These are phyloP conservation scores for Okamejei kenojei DNA, from an alignment of 2,797 vertebrate species.

Conservation along the genomic window DNA sequence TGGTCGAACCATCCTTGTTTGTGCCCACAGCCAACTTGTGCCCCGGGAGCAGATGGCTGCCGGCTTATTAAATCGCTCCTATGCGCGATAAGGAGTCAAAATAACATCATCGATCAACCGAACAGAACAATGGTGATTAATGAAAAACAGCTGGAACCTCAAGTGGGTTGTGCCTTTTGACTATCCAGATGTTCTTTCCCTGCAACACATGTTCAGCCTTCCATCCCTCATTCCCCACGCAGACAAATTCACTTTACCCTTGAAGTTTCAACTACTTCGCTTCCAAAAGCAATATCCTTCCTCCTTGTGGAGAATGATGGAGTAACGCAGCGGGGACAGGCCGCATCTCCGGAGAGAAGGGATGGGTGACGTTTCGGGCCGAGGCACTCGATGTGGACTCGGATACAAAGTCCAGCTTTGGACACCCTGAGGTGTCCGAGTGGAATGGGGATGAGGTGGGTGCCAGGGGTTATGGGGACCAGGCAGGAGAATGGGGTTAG, in stretches of 20 bases:
- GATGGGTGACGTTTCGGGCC: too few species aligned
- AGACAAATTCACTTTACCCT: neutral
- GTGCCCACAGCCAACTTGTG: neutral
- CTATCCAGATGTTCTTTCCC: neutral
- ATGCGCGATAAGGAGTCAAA: neutral
- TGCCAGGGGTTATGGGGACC: too few species aligned
- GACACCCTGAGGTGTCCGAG: neutral
- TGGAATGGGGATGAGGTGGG: neutral
- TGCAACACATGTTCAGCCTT: neutral
- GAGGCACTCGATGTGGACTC: neutral
- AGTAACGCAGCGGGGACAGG: too few species aligned
- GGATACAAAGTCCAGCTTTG: neutral
- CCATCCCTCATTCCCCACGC: neutral
- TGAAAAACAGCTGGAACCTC: neutral
- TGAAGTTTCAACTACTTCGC: neutral
- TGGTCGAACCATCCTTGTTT: neutral
- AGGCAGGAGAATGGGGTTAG: too few species aligned
- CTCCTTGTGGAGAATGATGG: neutral
- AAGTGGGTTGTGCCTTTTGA: neutral
- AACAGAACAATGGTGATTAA: neutral
- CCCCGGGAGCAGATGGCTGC: neutral
- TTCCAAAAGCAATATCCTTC: neutral
- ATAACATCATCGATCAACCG: neutral
- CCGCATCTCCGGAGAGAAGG: too few species aligned
- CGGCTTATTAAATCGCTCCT: neutral